phyloP scores from a whole-genome alignment of 2,888 invertebrate species.

The Agrochola litura region DNA sequence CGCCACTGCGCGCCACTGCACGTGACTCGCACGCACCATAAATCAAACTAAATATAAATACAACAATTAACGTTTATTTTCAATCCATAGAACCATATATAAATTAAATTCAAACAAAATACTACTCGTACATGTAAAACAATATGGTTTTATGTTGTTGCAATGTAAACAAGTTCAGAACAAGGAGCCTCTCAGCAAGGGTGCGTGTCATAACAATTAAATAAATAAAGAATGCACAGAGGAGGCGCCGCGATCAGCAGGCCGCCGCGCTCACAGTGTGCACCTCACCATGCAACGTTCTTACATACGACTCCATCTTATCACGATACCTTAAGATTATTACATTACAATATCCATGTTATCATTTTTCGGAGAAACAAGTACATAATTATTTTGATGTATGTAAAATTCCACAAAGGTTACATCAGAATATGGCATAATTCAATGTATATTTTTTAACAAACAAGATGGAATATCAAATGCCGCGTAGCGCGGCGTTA shows the following conservation, averaged over 20 bases:
- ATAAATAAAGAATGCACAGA: constrained; percentile 69
- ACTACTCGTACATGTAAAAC: constrained; percentile 85
- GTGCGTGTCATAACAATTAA: constrained; percentile 67
- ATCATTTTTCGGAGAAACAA: constrained; percentile 77
- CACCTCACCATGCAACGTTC: constrained; percentile 73
- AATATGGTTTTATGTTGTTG: constrained; percentile 87
- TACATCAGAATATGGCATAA: constrained; percentile 76
- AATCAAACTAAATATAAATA: constrained; percentile 85
- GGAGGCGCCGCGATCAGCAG: neutral
- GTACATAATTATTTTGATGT: constrained; percentile 59
- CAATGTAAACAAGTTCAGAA: constrained; percentile 67
- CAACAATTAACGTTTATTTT: constrained; percentile 90
- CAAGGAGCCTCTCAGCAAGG: constrained; percentile 61
- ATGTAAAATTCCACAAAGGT: constrained; percentile 69
- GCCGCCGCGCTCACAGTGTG: neutral
- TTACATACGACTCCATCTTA: constrained; percentile 79
- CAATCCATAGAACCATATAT: constrained; percentile 89
- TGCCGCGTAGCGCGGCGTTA: constrained; percentile 78
- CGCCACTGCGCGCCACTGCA: constrained; percentile 37
- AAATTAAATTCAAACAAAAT: constrained; percentile 87
- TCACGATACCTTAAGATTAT: constrained; percentile 79
- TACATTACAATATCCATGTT: constrained; percentile 79
- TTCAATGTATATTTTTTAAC: constrained; percentile 84
- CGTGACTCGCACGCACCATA: constrained; percentile 59
- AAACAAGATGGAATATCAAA: constrained; percentile 88